Conservation (phyloP, 2,797 vertebrate genomes). For the Enoplosus armatus region DNA sequence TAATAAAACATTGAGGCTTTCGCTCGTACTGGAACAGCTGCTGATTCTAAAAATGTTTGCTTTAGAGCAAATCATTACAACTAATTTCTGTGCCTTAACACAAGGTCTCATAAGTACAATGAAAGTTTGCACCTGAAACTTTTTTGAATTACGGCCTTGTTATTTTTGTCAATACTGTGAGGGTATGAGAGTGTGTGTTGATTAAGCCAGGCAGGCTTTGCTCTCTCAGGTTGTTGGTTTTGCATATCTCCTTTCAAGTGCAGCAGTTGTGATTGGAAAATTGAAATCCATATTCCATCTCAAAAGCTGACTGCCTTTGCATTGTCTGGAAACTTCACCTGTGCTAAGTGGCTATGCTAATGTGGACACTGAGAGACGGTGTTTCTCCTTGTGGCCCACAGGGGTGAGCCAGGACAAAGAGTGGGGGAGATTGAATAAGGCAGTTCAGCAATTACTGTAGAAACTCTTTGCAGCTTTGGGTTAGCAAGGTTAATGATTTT, state of each 20-base stretch:
- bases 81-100: neutral
- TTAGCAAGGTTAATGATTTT: neutral
- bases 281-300: neutral
- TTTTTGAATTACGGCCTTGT: neutral
- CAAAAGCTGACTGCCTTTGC: neutral
- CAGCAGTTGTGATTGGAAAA: neutral
- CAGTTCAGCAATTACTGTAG: neutral
- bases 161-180: neutral
- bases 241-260: constrained; percentile 13
- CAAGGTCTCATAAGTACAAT: neutral
- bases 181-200: neutral
- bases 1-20: too few relatives aligned
- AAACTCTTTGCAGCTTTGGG: neutral
- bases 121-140: neutral
- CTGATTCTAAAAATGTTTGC: neutral
- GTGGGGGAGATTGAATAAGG: neutral
- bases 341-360: neutral
- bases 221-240: neutral
- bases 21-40: neutral
- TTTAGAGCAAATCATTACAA: too few relatives aligned
- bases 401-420: constrained; percentile 1
- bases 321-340: neutral
- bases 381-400: neutral
- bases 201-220: neutral
- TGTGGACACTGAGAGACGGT: neutral